These are phyloP conservation scores for Parauchenoglanis punctatus DNA, from an alignment of 2,797 vertebrate genomes.

Conservation along the genomic window DNA sequence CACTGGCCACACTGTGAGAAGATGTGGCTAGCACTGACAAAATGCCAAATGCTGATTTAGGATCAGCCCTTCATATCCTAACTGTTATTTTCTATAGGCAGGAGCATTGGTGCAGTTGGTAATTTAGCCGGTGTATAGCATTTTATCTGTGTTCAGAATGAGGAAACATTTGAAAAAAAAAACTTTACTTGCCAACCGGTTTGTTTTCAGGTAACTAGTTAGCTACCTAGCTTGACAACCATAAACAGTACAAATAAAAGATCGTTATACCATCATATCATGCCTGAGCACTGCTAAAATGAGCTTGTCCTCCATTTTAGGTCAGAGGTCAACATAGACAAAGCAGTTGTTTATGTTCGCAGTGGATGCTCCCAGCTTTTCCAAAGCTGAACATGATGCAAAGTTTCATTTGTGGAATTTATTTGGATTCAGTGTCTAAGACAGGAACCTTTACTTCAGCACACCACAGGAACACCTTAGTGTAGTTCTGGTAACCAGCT, in stretches of 20 bases:
- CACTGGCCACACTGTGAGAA: constrained; percentile 15
- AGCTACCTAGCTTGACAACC: not conserved
- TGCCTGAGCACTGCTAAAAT: not conserved
- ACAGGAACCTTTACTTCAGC: not conserved
- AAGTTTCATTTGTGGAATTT: not conserved
- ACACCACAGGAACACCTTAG: not conserved
- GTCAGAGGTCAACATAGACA: not conserved
- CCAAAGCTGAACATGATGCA: not conserved
- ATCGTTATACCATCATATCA: not conserved
- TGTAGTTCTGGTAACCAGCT: not conserved
- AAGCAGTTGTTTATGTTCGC: not conserved
- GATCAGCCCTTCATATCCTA: constrained; percentile 1
- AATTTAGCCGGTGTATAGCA: not conserved
- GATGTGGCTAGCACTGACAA: not conserved
- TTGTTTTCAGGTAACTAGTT: not conserved
- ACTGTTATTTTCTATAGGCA: not conserved
- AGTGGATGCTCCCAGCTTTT: not conserved
- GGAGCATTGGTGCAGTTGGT: not conserved
- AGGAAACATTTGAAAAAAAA: not conserved
- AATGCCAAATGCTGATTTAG: constrained; percentile 10
- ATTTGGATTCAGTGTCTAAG: not conserved
- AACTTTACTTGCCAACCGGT: not conserved
- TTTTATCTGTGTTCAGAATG: not conserved
- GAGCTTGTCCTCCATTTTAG: not conserved
- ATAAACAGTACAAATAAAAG: not conserved